Evolutionary conservation across 2,113 vertebrate species (phyloP).

Genomic region (Myxocyprinus asiaticus): DNA sequence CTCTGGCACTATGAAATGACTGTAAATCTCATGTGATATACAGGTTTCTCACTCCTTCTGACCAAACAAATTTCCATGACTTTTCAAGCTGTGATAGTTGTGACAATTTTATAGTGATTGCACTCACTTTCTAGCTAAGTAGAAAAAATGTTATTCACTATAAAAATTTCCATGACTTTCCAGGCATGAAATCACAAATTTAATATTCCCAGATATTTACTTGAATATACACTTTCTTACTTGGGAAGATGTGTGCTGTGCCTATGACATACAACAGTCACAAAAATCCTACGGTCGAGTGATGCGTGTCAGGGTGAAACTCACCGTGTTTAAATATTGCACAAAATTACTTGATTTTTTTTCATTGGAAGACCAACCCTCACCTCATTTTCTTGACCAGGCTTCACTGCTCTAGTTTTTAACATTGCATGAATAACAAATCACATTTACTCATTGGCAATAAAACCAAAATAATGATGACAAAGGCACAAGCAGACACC

Average conservation of each 20-base stretch:
- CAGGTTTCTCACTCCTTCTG: not conserved
- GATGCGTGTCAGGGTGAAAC: not conserved
- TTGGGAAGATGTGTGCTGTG: too few species aligned
- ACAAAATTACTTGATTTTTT: not conserved
- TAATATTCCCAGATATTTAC: too few species aligned
- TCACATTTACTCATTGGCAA: not conserved
- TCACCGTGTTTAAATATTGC: not conserved
- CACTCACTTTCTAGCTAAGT: too few species aligned
- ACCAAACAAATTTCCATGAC: too few species aligned
- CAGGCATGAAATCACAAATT: too few species aligned
- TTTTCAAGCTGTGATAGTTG: too few species aligned
- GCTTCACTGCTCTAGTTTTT: slow-evolving; percentile 64
- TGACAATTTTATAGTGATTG: too few species aligned
- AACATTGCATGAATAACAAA: slow-evolving; percentile 42
- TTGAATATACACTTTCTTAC: too few species aligned
- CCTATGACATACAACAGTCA: too few species aligned
- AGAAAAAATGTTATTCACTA: too few species aligned
- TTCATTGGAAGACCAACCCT: not conserved
- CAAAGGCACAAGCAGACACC: slow-evolving; percentile 60
- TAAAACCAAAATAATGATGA: slow-evolving; percentile 52
- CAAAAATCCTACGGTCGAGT: not conserved
- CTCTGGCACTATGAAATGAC: not conserved
- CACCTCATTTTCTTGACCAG: not conserved
- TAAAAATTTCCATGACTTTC: too few species aligned
- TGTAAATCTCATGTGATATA: not conserved